Conservation (phyloP, 2,888 invertebrate species). For the Elysia crispata region DNA sequence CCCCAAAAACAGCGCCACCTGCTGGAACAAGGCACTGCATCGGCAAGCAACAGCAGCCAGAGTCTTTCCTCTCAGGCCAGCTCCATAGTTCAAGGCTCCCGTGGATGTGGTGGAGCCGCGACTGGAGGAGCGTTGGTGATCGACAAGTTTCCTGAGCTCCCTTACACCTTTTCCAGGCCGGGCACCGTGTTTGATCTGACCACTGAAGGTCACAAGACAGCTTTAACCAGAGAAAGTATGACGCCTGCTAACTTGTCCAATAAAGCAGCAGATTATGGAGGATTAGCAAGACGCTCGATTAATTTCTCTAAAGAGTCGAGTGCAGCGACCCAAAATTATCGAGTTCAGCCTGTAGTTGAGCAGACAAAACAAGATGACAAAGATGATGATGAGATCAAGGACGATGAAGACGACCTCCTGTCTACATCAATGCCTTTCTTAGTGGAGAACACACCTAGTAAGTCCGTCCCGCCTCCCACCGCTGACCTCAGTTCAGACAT, state of each 20-base stretch:
- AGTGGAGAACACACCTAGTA: conserved; percentile 19
- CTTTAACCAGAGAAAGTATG: not conserved
- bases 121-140: not conserved
- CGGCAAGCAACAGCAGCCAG: conserved; percentile 3
- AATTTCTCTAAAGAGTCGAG: not conserved
- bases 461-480: no score
- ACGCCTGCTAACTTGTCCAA: not conserved
- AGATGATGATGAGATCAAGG: not conserved
- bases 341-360: not conserved
- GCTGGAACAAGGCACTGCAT: not conserved
- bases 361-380: not conserved
- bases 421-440: conserved; percentile 31
- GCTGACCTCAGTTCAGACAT: not conserved
- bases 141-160: conserved; percentile 31
- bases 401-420: conserved; percentile 23
- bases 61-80: conserved; percentile 18
- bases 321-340: no score
- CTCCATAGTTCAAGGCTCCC: not conserved
- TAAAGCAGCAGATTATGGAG: no score
- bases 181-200: conserved; percentile 25
- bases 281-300: not conserved
- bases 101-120: not conserved
- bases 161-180: conserved; percentile 24
- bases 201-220: not conserved
- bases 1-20: not conserved